Base-by-base conservation (phyloP, 1,140 invertebrate genomes). In the Pogonus chalceus region DNA sequence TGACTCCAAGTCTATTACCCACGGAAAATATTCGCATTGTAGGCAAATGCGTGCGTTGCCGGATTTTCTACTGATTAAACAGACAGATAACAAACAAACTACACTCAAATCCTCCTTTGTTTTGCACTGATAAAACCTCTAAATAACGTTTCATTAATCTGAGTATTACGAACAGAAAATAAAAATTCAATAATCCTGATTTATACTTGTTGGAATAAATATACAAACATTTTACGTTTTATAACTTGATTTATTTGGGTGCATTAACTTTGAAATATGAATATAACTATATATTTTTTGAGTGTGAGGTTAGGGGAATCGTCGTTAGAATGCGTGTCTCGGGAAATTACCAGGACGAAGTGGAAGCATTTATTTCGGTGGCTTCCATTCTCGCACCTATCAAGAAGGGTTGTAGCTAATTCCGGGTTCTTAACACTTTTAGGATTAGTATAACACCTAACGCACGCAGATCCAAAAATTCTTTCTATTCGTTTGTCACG, bases 1-100 rank as follows among this genome's bases (percentile, higher is more conserved):
- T 16, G 37, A 43, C 37, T 43, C 18, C 18, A 43, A 4, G 9
- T 3, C 37, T 7, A 43, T 43, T 43, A 43, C 18, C 7, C 18
- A 16, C 7, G 37, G 37, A 43, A 43, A 43, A 43, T 43, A 43
- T 43, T 12, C 37, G 37, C n/a, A n/a, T 31, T 31, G 26, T 16
- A 4, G 37, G 18, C n/a, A 43, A 43, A 43, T 43, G 37, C 18
- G 37, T 43, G 37, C 37, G 37, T 43, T 43, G 37, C 18, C 37
- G 37, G 37, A 43, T 43, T 43, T 43, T 16, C 37, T 4, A 43
- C 37, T 43, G 37, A 43, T 43, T 43, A 43, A 43, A 43, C 37
- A 43, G 37, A 43, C 37, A 43, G 37, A 43, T 43, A 43, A 43
- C 37, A 16, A 10, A 16, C 18, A n/a, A n/a, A n/a, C n/a, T n/a